A percentile compares a stretch with the other conserved stretches of the same genome.
Evolutionary conservation across 1,140 invertebrate genomes (phyloP).

Genomic region (Drosophila hydei): DNA sequence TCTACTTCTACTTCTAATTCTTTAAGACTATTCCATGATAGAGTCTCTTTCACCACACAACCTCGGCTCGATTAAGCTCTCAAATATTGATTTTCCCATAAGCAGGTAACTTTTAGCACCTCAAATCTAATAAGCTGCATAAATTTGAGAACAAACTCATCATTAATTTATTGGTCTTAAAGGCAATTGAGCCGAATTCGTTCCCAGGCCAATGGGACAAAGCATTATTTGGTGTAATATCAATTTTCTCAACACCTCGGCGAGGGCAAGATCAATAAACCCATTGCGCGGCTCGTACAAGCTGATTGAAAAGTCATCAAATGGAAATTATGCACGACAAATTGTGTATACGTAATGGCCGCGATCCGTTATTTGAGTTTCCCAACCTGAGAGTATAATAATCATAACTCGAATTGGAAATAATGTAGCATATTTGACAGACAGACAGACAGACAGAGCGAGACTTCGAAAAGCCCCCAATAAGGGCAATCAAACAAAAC

Average conservation of each 20-base stretch:
- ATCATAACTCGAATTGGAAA: conserved; percentile 79
- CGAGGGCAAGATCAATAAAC: conserved; percentile 71
- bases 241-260: conserved; percentile 69
- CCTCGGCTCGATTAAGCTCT: too few relatives aligned
- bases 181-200: background rate
- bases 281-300: conserved; percentile 35
- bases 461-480: conserved; percentile 41
- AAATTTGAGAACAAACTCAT: background rate
- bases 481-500: conserved; percentile 78
- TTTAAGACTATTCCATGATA: too few relatives aligned
- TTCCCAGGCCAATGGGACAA: conserved; percentile 49
- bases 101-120: background rate
- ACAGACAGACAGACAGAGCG: background rate
- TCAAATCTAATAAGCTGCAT: conserved; percentile 11
- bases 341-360: conserved; percentile 30
- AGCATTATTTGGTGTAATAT: conserved; percentile 58
- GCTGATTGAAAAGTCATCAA: conserved; percentile 75
- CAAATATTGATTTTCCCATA: background rate
- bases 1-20: too few relatives aligned
- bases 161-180: conserved; percentile 33
- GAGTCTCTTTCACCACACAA: background rate
- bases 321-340: conserved; percentile 66
- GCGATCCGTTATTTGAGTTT: conserved; percentile 73
- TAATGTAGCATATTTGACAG: conserved; percentile 33
- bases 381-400: conserved; percentile 70